Evolutionary conservation across 2,113 vertebrate genomes (phyloP).

Genomic region (Neolamprologus sp.): DNA sequence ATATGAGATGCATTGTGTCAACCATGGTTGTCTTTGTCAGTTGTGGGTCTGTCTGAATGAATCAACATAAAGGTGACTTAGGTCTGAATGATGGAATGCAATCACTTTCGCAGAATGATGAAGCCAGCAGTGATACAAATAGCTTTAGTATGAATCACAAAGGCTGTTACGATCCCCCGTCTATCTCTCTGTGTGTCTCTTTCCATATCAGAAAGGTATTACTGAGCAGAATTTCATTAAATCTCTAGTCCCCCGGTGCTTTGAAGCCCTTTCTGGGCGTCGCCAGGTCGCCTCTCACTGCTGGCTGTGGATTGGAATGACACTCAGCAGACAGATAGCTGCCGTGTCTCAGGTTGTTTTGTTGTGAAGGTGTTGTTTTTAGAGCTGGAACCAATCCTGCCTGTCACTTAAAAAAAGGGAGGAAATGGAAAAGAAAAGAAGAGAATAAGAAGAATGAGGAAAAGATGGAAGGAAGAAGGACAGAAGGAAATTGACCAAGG

Average conservation of each 20-base stretch:
- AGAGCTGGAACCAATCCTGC: not conserved
- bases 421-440: not conserved
- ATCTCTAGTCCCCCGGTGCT: not conserved
- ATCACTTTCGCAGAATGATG: not conserved
- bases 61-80: not conserved
- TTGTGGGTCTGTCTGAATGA: not conserved
- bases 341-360: not conserved
- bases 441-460: not conserved
- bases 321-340: not conserved
- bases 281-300: not conserved
- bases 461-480: not conserved
- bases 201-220: slow-evolving; percentile 10
- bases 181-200: not conserved
- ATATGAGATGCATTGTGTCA: not conserved
- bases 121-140: not conserved
- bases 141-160: not conserved
- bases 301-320: slow-evolving; percentile 6
- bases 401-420: not conserved
- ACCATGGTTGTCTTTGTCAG: not conserved
- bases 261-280: not conserved
- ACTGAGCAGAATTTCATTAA: slow-evolving; percentile 23
- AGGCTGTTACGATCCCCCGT: not conserved
- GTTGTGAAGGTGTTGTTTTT: not conserved
- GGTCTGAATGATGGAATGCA: not conserved
- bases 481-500: not conserved